Evolutionary conservation across 2,888 invertebrate genomes (phyloP), one percentile per base, ranked within the genome.

Genomic region (Blera fallax): DNA sequence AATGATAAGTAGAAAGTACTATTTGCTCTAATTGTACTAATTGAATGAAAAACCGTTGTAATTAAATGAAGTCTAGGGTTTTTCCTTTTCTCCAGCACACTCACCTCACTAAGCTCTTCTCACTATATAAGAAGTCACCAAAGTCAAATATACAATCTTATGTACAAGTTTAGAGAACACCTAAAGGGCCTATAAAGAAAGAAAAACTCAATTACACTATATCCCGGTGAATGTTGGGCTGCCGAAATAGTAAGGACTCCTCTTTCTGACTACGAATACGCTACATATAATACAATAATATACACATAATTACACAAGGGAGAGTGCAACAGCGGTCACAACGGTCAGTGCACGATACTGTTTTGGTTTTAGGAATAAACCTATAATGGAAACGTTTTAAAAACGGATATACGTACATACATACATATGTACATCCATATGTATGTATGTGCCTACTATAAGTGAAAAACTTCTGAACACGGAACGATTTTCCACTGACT

Each of bases 271-370:
- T 40, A 3, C 10, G n/a, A 48, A 40, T 37, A 37, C 54, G 34
- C 16, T 29, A 48, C 45, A 50, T 70, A 58, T 21, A 10, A 45
- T 24, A 24, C 24, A 24, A 24, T 24, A 32, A 16, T 16, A 10
- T 50, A 18, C n/a, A 64, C 11, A 64, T 18, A 37, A 64, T 64
- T 48, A 54, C 14, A 50, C 29, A 65, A 65, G 37, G 48, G 50
- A 60, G 60, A 69, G 67, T 81, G 81, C 76, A 81, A 76, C 76
- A 64, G 52, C 54, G 69, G 77, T 77, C 79, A 69, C 52, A 67
- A 76, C 65, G 81, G 81, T 64, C 76, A 81, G 48, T 81, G 81
- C 76, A 81, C 67, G 72, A 64, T 40, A 64, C 37, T 43, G 21
- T 18, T 78, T 78, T n/a, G 1, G n/a, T 58, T 60, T 64, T 27